These are phyloP conservation scores for Oophaga pumilio DNA, from an alignment of 2,113 vertebrate species.

Conservation along the genomic window DNA sequence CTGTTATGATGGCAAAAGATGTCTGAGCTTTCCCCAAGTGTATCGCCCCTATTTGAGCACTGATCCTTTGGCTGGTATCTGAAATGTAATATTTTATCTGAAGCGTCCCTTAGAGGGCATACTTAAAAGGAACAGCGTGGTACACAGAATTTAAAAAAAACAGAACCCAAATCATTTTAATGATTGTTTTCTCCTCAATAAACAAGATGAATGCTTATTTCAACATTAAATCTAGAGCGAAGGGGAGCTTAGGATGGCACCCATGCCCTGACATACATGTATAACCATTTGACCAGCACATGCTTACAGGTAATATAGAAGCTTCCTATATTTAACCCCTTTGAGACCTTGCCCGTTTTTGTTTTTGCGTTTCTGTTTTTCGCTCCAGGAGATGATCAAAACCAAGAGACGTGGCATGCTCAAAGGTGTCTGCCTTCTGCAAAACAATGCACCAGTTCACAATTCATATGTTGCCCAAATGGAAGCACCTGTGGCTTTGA, in stretches of 20 bases:
- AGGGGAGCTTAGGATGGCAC: too few species aligned
- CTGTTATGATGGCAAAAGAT: neutral
- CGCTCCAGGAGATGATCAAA: too few species aligned
- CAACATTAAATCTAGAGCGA: neutral
- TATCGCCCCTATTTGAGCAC: neutral
- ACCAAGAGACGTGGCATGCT: too few species aligned
- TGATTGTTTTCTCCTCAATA: neutral
- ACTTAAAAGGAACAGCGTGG: neutral
- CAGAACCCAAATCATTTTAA: neutral
- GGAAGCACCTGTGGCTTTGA: too few species aligned
- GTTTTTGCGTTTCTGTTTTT: too few species aligned
- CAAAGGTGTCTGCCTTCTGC: too few species aligned
- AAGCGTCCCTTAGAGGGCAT: neutral
- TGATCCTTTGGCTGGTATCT: neutral
- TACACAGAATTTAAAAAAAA: neutral
- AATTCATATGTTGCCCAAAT: too few species aligned
- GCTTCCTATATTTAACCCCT: neutral
- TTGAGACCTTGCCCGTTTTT: too few species aligned
- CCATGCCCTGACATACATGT: too few species aligned
- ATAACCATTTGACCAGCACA: neutral
- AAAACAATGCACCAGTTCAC: too few species aligned
- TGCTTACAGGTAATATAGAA: neutral
- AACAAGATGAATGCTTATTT: neutral
- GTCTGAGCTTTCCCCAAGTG: neutral
- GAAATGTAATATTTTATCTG: conserved; percentile 7